Conservation (phyloP, 2,113 vertebrate species). For the Pedionomus torquatus region DNA sequence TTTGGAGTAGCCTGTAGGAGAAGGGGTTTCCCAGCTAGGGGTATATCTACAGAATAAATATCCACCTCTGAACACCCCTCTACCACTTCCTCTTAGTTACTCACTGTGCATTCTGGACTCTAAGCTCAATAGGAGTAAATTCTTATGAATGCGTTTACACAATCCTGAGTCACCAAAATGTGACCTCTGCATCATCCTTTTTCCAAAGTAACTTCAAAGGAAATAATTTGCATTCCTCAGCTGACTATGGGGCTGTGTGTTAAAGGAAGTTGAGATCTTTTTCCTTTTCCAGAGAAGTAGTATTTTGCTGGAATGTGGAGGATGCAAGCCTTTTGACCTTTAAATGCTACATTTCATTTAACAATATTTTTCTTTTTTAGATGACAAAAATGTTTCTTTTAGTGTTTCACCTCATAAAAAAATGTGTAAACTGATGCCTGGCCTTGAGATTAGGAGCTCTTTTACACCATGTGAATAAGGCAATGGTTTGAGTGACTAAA, state of each 20-base stretch:
- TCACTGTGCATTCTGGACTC: not conserved
- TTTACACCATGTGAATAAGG: not conserved
- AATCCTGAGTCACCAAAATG: not conserved
- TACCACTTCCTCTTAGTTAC: not conserved
- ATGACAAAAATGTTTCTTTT: not conserved
- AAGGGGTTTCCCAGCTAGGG: not conserved
- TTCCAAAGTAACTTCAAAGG: constrained; percentile 4
- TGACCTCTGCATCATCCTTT: not conserved
- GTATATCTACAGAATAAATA: not conserved
- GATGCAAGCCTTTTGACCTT: not conserved
- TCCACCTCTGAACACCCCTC: not conserved
- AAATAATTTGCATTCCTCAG: constrained; percentile 44
- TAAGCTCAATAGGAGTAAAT: not conserved
- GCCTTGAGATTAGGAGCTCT: not conserved
- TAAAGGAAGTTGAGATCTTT: not conserved
- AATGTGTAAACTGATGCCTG: not conserved
- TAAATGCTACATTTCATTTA: not conserved
- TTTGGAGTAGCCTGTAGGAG: not conserved
- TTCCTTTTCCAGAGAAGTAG: not conserved
- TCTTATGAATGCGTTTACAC: not conserved
- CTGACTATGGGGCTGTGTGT: not conserved
- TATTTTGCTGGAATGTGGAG: constrained; percentile 13
- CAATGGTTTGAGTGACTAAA: not conserved
- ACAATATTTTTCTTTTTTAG: not conserved
- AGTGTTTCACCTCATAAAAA: not conserved